Conservation (phyloP, 2,113 vertebrate genomes). For the Casuarius casuarius region DNA sequence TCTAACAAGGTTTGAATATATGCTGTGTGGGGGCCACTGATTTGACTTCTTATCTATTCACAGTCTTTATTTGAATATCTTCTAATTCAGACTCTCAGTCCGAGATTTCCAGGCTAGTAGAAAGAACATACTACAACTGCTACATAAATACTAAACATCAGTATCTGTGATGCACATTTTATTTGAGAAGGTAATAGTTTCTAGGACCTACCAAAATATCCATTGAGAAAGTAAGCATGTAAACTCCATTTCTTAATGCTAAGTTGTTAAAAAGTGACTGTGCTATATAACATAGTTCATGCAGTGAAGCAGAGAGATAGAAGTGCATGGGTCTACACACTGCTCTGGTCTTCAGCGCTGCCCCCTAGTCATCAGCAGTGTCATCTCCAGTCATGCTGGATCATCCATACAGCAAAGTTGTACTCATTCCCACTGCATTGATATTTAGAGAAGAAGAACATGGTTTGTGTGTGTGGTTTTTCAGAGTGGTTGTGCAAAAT, state of each 20-base stretch:
- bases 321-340: fast-evolving
- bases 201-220: neutral
- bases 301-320: neutral
- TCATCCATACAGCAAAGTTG: neutral
- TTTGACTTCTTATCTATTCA: neutral
- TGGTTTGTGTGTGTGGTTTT: no score
- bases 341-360: neutral
- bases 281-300: neutral
- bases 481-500: no score
- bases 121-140: neutral
- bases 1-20: neutral
- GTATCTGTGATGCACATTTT: neutral
- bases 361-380: neutral
- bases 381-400: neutral
- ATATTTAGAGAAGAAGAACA: no score
- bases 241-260: neutral
- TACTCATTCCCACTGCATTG: neutral
- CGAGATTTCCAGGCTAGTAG: neutral
- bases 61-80: neutral
- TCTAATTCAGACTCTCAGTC: neutral
- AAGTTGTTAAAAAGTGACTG: neutral
- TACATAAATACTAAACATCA: neutral
- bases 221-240: neutral
- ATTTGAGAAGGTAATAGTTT: neutral
- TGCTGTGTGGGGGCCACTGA: neutral